Percentiles rank a stretch among this genome's conserved stretches.
These are phyloP conservation scores for Drosophila sechellia DNA, from an alignment of 1,140 invertebrate species.

Conservation along the genomic window DNA sequence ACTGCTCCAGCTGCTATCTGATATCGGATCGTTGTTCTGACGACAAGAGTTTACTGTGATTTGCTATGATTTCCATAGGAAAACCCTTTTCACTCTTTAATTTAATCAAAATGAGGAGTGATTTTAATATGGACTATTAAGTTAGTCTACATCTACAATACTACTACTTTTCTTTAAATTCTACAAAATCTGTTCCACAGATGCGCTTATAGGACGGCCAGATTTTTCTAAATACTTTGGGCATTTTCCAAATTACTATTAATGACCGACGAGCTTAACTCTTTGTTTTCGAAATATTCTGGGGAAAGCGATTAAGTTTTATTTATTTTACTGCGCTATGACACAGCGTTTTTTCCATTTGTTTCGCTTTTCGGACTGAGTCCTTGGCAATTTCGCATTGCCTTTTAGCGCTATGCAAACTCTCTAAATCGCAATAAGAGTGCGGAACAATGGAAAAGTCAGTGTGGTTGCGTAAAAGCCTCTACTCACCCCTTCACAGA, in stretches of 20 bases:
- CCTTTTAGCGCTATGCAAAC: constrained; percentile 16
- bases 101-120: too few species aligned
- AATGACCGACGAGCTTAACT: background rate
- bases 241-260: background rate
- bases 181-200: background rate
- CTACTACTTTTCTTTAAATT: background rate
- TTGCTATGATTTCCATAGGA: too few species aligned
- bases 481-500: background rate
- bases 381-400: constrained; percentile 19
- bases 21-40: too few species aligned
- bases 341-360: constrained; percentile 10
- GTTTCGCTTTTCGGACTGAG: background rate
- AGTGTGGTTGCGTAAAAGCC: constrained; percentile 23
- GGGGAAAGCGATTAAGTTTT: constrained; percentile 1
- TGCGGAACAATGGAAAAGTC: constrained; percentile 15
- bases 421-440: constrained; percentile 23
- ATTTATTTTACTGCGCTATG: constrained; percentile 2
- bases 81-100: too few species aligned
- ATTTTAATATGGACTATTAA: too few species aligned
- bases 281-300: background rate
- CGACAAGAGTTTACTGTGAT: too few species aligned
- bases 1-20: too few species aligned
- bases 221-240: background rate
- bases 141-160: too few species aligned
- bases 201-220: background rate